Percentiles rank a stretch among this genome's conserved stretches.
Conservation (phyloP, 2,113 vertebrate species). For the Stictonetta naevosa region DNA sequence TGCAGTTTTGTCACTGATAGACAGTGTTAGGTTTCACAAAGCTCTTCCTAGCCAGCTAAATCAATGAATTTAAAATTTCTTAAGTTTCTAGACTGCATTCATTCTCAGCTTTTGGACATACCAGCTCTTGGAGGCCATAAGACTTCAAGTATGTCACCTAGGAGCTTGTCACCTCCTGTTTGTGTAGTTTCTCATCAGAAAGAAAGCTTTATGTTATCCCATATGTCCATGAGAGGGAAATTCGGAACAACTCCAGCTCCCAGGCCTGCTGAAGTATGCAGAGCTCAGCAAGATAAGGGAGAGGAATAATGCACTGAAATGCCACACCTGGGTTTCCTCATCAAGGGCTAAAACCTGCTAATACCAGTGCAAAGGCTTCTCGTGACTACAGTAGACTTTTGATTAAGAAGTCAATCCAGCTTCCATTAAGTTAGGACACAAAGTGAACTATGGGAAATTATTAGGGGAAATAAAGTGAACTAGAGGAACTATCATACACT, state of each 20-base stretch:
- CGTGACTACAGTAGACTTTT: neutral
- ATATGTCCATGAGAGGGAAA: neutral
- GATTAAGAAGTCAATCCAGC: neutral
- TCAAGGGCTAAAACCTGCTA: neutral
- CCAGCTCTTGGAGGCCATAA: neutral
- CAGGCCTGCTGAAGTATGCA: accelerated
- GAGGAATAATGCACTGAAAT: neutral
- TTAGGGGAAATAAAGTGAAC: neutral
- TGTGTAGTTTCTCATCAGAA: neutral
- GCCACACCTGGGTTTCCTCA: neutral
- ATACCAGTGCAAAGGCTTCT: accelerated
- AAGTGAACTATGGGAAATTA: neutral
- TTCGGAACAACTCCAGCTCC: accelerated
- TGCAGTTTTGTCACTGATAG: neutral
- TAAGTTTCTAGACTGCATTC: neutral
- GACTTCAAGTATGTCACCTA: accelerated
- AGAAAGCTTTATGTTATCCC: neutral
- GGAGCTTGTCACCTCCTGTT: accelerated
- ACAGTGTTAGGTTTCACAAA: neutral
- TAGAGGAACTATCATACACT: neutral
- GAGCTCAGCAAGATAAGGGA: neutral
- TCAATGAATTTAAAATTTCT: neutral
- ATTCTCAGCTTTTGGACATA: neutral
- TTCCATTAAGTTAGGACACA: neutral
- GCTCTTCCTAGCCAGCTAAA: neutral